Base-by-base conservation (phyloP, 2,113 vertebrate genomes). In the Gallinago jamesoni region DNA sequence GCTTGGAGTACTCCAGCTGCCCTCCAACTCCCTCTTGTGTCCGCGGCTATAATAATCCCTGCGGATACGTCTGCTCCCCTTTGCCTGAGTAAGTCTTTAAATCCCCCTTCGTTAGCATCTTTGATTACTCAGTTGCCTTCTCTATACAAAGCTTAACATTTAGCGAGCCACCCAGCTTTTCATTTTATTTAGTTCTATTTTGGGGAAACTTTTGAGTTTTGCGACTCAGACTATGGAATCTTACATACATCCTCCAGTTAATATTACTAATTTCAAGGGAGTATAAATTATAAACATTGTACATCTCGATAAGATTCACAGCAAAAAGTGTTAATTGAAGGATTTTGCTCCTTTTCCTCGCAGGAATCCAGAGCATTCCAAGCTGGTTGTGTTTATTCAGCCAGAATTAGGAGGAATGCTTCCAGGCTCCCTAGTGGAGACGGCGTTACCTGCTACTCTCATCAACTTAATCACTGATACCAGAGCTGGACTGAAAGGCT, bases 381-480 rank as follows among this genome's bases (percentile, higher is more conserved):
- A 93, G 74, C 63, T 98, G 24, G 93, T 95, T 57, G 95, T 97
- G 47, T 97, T 97, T 79, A 91, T 98, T 43, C 97, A 98, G 79
- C 97, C 97, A 48, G 95, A 98, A 72, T 87, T 98, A 39, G 96
- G 85, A 92, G 98, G 98, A 57, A 97, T 96, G 90, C 66, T 98
- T 31, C 93, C 93, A 13, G 84, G 67, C 16, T 94, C 97, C 9
- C 13, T 98, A 47, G 89, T 97, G 90, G 96, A 98, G 66, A 93
- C 96, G 19, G 87, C 96, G 7, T 78, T 98, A 92, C 97, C 98
- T 48, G 91, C 86, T 41, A 97, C 85, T 35, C 95, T 98, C 64
- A 12, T 98, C 39, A 96, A 67, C 85, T 66, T 97, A 63, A 72
- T 98, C 73, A 94, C 87, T 15, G 94, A 96, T 9, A 94, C 75